These are phyloP conservation scores for Metallyticus violacea DNA, from an alignment of 2,888 invertebrate species.

Conservation along the genomic window DNA sequence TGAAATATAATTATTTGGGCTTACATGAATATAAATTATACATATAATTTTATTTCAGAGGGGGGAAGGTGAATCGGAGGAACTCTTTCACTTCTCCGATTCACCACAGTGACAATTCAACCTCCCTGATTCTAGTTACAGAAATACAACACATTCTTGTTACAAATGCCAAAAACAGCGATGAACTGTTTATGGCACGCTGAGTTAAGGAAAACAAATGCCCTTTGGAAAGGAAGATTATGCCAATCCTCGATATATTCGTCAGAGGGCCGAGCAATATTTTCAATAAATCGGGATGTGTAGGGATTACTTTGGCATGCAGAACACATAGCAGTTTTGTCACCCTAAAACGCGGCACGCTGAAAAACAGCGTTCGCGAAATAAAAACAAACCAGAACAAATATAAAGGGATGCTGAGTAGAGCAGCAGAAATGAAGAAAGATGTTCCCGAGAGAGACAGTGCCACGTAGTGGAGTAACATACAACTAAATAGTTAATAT, in stretches of 20 bases:
- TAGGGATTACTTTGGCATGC: background rate
- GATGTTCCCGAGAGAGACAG: background rate
- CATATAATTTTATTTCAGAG: too few species aligned
- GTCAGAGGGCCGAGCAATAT: background rate
- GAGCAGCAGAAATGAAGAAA: background rate
- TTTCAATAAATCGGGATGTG: background rate
- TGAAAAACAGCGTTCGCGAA: background rate
- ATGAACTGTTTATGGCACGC: too few species aligned
- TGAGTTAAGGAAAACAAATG: background rate
- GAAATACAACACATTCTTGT: too few species aligned
- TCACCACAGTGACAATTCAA: too few species aligned
- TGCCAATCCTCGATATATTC: background rate
- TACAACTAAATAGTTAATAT: background rate
- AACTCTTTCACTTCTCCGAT: too few species aligned
- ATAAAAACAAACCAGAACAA: background rate
- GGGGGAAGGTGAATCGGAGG: too few species aligned
- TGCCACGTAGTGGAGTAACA: background rate
- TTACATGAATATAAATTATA: too few species aligned
- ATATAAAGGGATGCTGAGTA: background rate
- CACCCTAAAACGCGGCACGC: background rate
- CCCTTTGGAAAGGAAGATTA: background rate
- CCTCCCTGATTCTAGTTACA: too few species aligned
- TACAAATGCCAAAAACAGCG: too few species aligned
- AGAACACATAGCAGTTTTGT: too few species aligned
- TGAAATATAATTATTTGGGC: too few species aligned